Evolutionary conservation across 2,797 vertebrate species (phyloP).

Genomic region (Trachurus trachurus): DNA sequence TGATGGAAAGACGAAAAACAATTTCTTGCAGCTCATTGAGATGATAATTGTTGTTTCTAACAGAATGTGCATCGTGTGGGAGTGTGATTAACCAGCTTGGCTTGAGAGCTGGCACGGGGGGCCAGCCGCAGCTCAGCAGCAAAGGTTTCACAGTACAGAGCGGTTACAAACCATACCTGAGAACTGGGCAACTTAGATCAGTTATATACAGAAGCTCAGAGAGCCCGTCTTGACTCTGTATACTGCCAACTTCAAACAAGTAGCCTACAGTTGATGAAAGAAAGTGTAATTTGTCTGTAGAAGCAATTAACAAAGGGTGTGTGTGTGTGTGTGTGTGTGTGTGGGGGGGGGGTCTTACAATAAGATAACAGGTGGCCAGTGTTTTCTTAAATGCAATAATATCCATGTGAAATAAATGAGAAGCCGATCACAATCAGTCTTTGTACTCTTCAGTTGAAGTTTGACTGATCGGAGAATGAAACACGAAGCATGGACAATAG

Average conservation of each 20-base stretch:
- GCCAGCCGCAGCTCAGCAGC: conserved; percentile 42
- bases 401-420: conserved; percentile 11
- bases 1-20: conserved; percentile 45
- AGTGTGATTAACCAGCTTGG: conserved; percentile 65
- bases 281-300: background rate
- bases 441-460: background rate
- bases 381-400: conserved; percentile 6
- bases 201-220: background rate
- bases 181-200: conserved; percentile 13
- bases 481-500: background rate
- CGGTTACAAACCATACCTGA: conserved; percentile 4
- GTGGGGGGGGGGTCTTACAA: background rate
- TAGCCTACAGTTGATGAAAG: conserved; percentile 12
- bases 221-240: background rate
- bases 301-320: background rate
- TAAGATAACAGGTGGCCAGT: conserved; percentile 17
- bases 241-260: background rate
- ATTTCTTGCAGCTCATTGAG: conserved; percentile 47
- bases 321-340: too few species aligned
- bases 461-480: conserved; percentile 1
- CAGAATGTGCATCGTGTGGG: conserved; percentile 59
- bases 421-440: conserved; percentile 13
- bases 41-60: conserved; percentile 63
- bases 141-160: conserved; percentile 14
- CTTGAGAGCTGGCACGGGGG: conserved; percentile 42